These are phyloP conservation scores for Onthophagus sagittarius DNA, from an alignment of 2,888 invertebrate genomes.

Conservation along the genomic window DNA sequence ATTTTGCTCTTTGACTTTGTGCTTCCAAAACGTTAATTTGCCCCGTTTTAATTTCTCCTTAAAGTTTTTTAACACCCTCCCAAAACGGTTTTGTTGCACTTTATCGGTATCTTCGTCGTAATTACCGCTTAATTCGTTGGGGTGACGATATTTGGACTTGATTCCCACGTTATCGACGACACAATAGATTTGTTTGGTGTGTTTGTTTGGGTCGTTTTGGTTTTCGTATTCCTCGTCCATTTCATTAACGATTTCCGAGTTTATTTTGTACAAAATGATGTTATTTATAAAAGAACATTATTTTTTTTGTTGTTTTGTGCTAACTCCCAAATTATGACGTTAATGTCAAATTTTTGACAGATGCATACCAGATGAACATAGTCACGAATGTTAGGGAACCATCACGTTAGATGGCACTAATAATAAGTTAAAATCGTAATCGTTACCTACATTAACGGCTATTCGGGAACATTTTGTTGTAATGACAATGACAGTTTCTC, in stretches of 20 bases:
- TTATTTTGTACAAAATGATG: too few relatives aligned
- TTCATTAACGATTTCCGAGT: not conserved
- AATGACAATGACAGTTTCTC: too few relatives aligned
- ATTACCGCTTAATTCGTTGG: not conserved
- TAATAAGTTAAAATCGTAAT: too few relatives aligned
- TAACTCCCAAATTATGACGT: too few relatives aligned
- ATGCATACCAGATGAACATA: too few relatives aligned
- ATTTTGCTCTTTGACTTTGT: not conserved
- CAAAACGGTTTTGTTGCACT: not conserved
- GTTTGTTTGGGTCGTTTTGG: not conserved
- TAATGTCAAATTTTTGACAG: too few relatives aligned
- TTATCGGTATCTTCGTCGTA: not conserved
- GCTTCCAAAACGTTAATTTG: not conserved
- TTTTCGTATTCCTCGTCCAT: not conserved
- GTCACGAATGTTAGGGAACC: too few relatives aligned
- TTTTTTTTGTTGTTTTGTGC: too few relatives aligned
- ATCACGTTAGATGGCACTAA: too few relatives aligned
- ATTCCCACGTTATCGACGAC: not conserved
- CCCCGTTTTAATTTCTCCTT: not conserved
- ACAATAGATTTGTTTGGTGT: not conserved
- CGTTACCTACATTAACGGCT: too few relatives aligned
- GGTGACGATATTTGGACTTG: not conserved
- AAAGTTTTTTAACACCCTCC: constrained; percentile 4
- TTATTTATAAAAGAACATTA: too few relatives aligned
- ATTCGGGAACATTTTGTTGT: too few relatives aligned